Base-by-base conservation (phyloP, 2,888 invertebrate genomes). In the Caenorhabditis becei region DNA sequence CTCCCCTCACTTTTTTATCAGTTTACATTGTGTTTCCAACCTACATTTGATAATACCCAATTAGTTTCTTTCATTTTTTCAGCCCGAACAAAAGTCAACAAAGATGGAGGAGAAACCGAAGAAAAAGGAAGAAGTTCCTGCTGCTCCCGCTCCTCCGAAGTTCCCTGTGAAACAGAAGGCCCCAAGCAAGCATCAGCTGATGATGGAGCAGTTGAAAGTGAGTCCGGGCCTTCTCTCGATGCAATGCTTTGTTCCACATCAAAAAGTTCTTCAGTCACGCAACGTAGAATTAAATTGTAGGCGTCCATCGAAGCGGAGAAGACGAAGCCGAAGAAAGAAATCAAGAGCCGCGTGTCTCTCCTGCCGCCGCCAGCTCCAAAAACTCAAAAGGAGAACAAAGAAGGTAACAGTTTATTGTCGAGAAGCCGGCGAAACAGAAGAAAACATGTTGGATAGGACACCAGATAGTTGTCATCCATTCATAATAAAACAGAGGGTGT, bases 261-360 rank as follows among this genome's bases (percentile, higher is more conserved):
- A 7, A 7, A 20, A 61, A 37, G 4, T 32, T 51, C 35, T 7
- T 20, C 14, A n/a, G 18, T 8, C 14, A 20, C 32, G 10, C 32
- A 35, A 10, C 2, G 49, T 32, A 65, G 20, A 18, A 86, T 78
- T 23, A 54, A 69, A 16, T 37, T 95, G 81, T 94, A 94, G 53
- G 94, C 94, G 84, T 94, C 94, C 79, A 94, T 94, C 88, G 93
- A 92, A 62, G 95, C 95, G 87, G 92, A 92, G 79, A 94, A 94
- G 86, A 94, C 94, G 88, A 93, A 93, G 47, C 86, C 88, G 11
- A 91, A 91, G 85, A 95, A 95, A 92, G 96, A 96, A 91, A 95
- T 96, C 41, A 96, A 96, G 92, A 79, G 83, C 49, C 62, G 84
- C 51, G 84, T 86, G 35, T 78, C 81, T 20, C 63, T 86, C 16